A percentile compares a stretch with the other conserved stretches of the same genome.
Evolutionary conservation across 2,888 invertebrate species (phyloP).

Genomic region (Idaea biselata): DNA sequence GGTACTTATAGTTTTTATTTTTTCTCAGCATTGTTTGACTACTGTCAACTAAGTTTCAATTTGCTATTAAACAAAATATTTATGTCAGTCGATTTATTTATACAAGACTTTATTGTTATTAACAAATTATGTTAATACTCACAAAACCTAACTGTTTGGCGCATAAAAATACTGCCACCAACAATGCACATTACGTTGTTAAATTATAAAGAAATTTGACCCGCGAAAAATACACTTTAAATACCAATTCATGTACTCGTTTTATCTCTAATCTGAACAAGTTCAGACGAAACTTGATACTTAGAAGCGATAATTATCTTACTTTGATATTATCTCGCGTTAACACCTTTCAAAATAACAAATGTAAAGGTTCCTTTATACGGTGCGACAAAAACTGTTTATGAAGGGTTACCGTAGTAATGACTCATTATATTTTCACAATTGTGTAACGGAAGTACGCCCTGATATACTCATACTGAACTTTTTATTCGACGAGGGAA

Average conservation of each 20-base stretch:
- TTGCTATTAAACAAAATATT: too few relatives aligned
- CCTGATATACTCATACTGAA: slow-evolving; percentile 44
- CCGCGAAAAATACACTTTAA: slow-evolving; percentile 18
- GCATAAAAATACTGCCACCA: background rate
- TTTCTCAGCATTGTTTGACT: too few relatives aligned
- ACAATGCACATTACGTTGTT: slow-evolving; percentile 10
- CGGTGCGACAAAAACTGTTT: slow-evolving; percentile 39
- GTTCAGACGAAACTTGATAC: slow-evolving; percentile 30
- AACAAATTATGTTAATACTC: background rate
- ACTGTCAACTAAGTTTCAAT: too few relatives aligned
- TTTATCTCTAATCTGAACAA: slow-evolving; percentile 27
- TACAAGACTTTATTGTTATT: background rate
- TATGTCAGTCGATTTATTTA: too few relatives aligned
- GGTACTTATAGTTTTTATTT: too few relatives aligned
- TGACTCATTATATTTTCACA: slow-evolving; percentile 60
- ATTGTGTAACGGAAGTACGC: slow-evolving; percentile 60
- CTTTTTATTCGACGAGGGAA: slow-evolving; percentile 13
- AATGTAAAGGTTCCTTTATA: slow-evolving; percentile 34
- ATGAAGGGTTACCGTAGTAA: slow-evolving; percentile 54
- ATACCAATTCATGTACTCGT: slow-evolving; percentile 17
- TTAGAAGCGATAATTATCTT: slow-evolving; percentile 31
- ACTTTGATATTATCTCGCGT: slow-evolving; percentile 29
- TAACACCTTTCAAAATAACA: slow-evolving; percentile 25
- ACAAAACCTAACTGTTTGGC: background rate
- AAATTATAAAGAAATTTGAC: slow-evolving; percentile 11